Base-by-base conservation (phyloP, 2,888 invertebrate genomes). In the Zeuzera pyrina region DNA sequence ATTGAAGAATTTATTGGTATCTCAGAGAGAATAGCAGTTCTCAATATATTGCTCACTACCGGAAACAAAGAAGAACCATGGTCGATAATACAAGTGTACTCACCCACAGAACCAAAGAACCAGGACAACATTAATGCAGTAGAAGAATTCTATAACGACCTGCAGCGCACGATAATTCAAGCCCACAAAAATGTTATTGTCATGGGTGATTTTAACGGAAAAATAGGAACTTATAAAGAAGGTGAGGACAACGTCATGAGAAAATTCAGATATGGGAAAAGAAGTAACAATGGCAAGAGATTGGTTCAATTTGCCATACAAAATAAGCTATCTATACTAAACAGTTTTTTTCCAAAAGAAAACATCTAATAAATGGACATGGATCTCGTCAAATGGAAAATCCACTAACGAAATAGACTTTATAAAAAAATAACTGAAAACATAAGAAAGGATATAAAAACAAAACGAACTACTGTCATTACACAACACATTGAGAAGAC, bases 171-270 rank as follows among this genome's bases (percentile, higher is more conserved):
- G 30, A 21, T n/a, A n/a, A n/a, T n/a, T n/a, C 12, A 29, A 8
- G 12, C 30, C 28, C 33, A 39, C 29, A 35, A 35, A 31, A 34
- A 39, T 19, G 11, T 33, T 22, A 26, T 39, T 10, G 35, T 39
- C 15, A 35, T 38, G 10, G 38, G 32, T 30, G 38, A 38, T 15
- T 34, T 38, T 16, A 38, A 38, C 30, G 35, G 33, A 7, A 33
- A 26, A 31, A 38, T 39, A 34, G 34, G 39, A 2, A 15, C 12
- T n/a, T 32, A 33, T 23, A 15, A 14, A 24, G 14, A 11, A 27
- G 31, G 29, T 10, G 31, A 37, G 29, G 37, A 33, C 19, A 30
- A 34, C n/a, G n/a, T n/a, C n/a, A n/a, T n/a, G n/a, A n/a, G n/a
- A n/a, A n/a, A n/a, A n/a, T n/a, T n/a, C n/a, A n/a, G n/a, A n/a